Evolutionary conservation across 1,140 invertebrate species (phyloP).

Genomic region (Helicoverpa armigera): DNA sequence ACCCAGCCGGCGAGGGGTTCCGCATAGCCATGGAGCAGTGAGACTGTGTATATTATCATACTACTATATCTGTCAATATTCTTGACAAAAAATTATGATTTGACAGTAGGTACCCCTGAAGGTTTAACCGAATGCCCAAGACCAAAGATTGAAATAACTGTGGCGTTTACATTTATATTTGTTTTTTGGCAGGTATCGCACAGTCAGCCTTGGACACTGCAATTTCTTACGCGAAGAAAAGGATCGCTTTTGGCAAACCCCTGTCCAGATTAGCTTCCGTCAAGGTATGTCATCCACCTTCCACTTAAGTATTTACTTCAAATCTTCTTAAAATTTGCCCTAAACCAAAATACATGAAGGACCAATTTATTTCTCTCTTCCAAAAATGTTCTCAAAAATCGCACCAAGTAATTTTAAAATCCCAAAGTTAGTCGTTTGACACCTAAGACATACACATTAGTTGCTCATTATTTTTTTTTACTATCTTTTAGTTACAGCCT

Average conservation of each 20-base stretch:
- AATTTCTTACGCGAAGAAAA: slow-evolving; percentile 93
- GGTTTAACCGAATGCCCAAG: no score
- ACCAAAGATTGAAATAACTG: background rate
- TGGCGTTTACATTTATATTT: slow-evolving; percentile 10
- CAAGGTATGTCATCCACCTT: slow-evolving; percentile 86
- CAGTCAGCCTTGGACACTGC: slow-evolving; percentile 95
- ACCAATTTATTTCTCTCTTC: no score
- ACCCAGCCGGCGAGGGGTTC: slow-evolving; percentile 89
- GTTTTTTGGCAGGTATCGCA: slow-evolving; percentile 88
- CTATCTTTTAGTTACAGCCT: no score
- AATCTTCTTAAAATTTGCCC: background rate
- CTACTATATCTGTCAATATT: no score
- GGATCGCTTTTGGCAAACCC: slow-evolving; percentile 92
- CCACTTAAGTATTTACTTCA: background rate
- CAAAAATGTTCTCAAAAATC: no score
- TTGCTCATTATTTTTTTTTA: no score
- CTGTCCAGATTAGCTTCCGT: slow-evolving; percentile 93
- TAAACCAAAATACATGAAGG: background rate
- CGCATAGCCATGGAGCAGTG: slow-evolving; percentile 94
- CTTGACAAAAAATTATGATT: no score
- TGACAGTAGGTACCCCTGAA: no score
- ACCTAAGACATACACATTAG: no score
- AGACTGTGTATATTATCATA: no score
- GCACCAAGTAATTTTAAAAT: no score
- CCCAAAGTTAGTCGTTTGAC: no score